These are phyloP conservation scores for Squalus acanthias DNA, from an alignment of 2,797 vertebrate species.

Conservation along the genomic window DNA sequence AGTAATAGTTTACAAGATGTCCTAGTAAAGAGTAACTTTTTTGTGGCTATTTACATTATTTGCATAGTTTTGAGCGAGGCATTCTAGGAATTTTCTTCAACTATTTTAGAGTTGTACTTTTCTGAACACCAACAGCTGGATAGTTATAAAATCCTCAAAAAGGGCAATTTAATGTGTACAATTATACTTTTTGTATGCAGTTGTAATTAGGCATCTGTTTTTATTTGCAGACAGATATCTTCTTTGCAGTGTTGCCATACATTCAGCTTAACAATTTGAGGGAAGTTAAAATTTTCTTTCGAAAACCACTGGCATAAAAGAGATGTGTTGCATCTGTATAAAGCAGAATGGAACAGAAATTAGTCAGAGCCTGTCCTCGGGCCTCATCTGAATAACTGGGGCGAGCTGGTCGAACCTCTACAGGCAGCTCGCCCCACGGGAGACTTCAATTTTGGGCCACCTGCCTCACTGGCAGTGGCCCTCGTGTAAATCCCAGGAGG, in stretches of 20 bases:
- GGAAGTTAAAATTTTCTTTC: not conserved
- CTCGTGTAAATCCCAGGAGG: not conserved
- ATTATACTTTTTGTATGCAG: not conserved
- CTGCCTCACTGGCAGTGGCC: not conserved
- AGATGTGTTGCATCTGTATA: not conserved
- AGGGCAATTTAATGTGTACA: not conserved
- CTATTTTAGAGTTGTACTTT: not conserved
- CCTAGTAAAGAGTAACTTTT: not conserved
- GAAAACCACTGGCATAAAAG: not conserved
- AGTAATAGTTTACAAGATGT: not conserved
- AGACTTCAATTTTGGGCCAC: not conserved
- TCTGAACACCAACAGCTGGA: not conserved
- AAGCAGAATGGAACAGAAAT: not conserved
- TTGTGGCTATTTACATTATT: not conserved
- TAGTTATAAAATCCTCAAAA: not conserved
- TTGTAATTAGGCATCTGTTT: not conserved
- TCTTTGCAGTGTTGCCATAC: not conserved
- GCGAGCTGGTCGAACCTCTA: not conserved
- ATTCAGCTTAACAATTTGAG: not conserved
- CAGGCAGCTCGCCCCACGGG: not conserved
- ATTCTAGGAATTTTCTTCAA: not conserved
- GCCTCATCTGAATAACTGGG: not conserved
- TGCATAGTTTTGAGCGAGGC: not conserved
- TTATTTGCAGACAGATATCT: not conserved
- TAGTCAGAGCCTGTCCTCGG: not conserved